Base-by-base conservation (phyloP, 2,797 vertebrate genomes). In the Picus viridis region DNA sequence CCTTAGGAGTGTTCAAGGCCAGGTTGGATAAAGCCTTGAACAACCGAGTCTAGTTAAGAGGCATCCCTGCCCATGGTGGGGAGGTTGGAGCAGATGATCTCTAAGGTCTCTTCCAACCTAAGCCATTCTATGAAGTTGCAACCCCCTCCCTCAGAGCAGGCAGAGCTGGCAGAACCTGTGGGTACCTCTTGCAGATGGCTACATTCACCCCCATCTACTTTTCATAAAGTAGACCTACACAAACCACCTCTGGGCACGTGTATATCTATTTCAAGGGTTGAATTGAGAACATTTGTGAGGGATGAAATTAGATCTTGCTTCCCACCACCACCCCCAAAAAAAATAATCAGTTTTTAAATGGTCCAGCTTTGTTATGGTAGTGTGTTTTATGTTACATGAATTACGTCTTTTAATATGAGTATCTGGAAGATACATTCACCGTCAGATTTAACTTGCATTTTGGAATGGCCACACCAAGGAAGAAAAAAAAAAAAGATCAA, bases 371-470 rank as follows among this genome's bases (percentile, higher is more conserved):
- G 91, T 94, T 93, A 92, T 95, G 77, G 88, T 95, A 91, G 95
- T 92, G 56, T 95, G 92, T 94, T 96, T 96, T 95, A 89, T 85
- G 88, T 95, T 93, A 90, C 72, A 59, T 86, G 86, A 95, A 94
- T 95, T 93, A 93, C 20, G 2, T 87, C 82, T 83, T 95, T 95
- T 93, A 95, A 95, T 77, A 93, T 86, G 93, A 91, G 12, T 96
- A 95, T 95, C 95, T 95, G 95, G 90, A 96, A 96, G 94, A 96
- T 95, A 77, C 95, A 95, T 93, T 95, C 89, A 69, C 91, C 81
- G 11, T 88, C 0, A 2, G 83, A 84, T 90, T 94, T 90, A 96
- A 88, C 92, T 95, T 94, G 75, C 70, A 24, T 93, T 92, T 93
- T 94, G 93, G 91, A 96, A 97, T 90, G 92, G 91, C 92, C 94